phyloP scores from a whole-genome alignment of 2,113 vertebrate species.

The Cyphomyrus discorhynchus region DNA sequence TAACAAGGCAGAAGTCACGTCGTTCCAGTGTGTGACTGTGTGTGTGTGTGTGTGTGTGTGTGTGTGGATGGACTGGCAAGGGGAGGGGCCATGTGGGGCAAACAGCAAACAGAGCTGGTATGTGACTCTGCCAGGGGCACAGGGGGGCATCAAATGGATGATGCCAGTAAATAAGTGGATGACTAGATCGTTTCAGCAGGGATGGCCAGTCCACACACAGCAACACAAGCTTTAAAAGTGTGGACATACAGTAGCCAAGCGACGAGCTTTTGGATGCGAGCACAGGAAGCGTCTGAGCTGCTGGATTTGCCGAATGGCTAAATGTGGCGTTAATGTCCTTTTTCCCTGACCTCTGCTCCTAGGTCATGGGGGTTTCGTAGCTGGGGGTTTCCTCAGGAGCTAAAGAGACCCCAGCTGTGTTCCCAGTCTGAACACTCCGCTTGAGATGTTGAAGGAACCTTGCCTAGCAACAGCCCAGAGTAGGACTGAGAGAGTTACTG shows the following conservation, averaged over 20 bases:
- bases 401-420: background rate
- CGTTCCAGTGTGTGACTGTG: background rate
- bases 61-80: background rate
- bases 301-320: background rate
- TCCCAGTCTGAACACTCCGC: background rate
- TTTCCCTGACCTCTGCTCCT: background rate
- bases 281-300: background rate
- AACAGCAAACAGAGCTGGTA: background rate
- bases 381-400: background rate
- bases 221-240: background rate
- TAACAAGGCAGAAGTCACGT: background rate
- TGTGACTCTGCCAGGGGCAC: background rate
- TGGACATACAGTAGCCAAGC: background rate
- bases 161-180: background rate
- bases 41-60: background rate
- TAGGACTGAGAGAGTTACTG: background rate
- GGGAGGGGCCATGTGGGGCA: background rate
- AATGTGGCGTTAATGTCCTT: background rate
- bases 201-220: background rate
- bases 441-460: background rate
- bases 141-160: background rate
- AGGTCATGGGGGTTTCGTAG: background rate
- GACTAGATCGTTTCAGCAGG: background rate
- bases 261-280: background rate
- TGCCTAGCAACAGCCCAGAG: background rate